Evolutionary conservation across 2,797 vertebrate genomes (phyloP).

Genomic region (Rhincodon typus): DNA sequence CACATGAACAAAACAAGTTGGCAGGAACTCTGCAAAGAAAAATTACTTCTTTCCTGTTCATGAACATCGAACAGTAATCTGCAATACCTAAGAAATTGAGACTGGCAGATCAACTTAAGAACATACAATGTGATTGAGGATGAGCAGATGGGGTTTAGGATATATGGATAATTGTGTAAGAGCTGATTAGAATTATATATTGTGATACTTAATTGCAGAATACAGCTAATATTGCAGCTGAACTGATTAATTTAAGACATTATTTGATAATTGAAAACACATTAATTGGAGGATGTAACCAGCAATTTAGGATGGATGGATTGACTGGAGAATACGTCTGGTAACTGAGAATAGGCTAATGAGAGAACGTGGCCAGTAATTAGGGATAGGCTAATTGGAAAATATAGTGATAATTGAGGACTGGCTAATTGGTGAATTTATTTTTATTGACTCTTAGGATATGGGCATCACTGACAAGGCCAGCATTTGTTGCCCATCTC

Average conservation of each 20-base stretch:
- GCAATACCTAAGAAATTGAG: neutral
- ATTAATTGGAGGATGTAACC: slow-evolving; percentile 11
- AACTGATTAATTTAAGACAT: neutral
- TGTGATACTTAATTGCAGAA: neutral
- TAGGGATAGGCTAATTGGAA: neutral
- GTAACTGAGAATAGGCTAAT: neutral
- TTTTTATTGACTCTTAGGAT: neutral
- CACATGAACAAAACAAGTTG: neutral
- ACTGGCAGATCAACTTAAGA: neutral
- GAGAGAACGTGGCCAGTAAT: slow-evolving; percentile 12
- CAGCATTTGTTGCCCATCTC: neutral
- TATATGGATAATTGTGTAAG: neutral
- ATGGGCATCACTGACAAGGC: neutral
- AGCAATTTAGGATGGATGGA: neutral
- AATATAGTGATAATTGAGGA: neutral
- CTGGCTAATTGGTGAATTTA: slow-evolving; percentile 9
- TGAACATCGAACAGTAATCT: neutral
- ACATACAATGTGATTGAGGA: neutral
- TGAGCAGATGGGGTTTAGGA: neutral
- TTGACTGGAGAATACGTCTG: neutral
- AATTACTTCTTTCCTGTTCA: neutral
- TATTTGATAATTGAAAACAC: slow-evolving; percentile 17
- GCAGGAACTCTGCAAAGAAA: neutral
- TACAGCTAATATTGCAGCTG: neutral
- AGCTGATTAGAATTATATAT: neutral